Percentiles rank a stretch among this genome's conserved stretches.
These are phyloP conservation scores for Charaxes varanes DNA, from an alignment of 1,140 invertebrate genomes.

Conservation along the genomic window DNA sequence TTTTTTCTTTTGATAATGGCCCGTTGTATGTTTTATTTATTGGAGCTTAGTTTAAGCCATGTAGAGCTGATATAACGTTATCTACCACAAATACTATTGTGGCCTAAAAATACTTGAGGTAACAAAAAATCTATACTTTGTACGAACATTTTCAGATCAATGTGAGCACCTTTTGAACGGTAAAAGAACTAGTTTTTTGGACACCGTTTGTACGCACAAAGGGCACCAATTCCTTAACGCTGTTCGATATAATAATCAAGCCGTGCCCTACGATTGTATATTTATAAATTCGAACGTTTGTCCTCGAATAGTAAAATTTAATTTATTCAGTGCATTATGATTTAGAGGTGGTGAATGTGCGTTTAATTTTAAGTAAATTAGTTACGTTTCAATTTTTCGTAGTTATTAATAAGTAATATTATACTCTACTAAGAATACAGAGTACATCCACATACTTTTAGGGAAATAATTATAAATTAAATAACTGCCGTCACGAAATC, in stretches of 20 bases:
- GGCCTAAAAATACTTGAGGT: constrained; percentile 45
- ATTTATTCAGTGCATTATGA: constrained; percentile 1
- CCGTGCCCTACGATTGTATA: constrained; percentile 4
- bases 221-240: constrained; percentile 1
- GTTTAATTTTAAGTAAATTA: no score
- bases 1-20: constrained; percentile 20
- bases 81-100: constrained; percentile 34
- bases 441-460: no score
- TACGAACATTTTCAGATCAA: constrained; percentile 30
- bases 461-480: no score
- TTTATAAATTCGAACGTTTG: constrained; percentile 10
- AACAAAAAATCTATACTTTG: constrained; percentile 27
- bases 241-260: constrained; percentile 2
- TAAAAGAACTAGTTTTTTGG: constrained; percentile 33
- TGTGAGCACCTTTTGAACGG: constrained; percentile 30
- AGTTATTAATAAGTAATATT: no score
- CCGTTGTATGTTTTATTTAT: constrained; percentile 23
- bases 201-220: constrained; percentile 8
- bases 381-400: no score
- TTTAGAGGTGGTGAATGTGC: no score
- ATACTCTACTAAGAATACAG: no score
- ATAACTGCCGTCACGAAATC: no score
- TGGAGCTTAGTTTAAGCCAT: constrained; percentile 13
- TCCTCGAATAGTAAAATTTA: constrained; percentile 9
- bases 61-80: constrained; percentile 15